These are phyloP conservation scores for Lerista edwardsae DNA, from an alignment of 2,797 vertebrate genomes.

Conservation along the genomic window DNA sequence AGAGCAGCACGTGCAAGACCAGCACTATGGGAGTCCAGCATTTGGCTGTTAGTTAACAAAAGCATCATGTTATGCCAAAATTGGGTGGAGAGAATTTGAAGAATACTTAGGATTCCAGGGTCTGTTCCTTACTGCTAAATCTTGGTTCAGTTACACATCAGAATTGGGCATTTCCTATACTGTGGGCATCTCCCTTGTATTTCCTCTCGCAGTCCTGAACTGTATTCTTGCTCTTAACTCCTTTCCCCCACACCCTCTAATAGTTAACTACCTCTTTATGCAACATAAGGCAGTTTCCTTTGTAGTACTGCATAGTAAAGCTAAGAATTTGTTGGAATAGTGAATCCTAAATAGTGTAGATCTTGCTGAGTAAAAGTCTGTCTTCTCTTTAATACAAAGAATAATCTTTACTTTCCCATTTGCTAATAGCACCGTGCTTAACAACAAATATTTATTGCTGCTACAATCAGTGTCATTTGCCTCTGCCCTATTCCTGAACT, in stretches of 20 bases:
- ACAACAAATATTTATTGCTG: conserved; percentile 6
- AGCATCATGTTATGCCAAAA: background rate
- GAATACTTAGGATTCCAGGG: background rate
- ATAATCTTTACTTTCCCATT: conserved; percentile 7
- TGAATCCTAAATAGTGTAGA: conserved; percentile 30
- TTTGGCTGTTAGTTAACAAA: background rate
- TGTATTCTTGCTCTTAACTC: background rate
- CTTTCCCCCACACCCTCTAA: background rate
- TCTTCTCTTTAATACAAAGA: conserved; percentile 10
- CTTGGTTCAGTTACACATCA: background rate
- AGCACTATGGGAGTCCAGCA: no score
- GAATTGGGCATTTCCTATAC: background rate
- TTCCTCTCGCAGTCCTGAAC: background rate
- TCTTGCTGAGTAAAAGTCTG: conserved; percentile 25
- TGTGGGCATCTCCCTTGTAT: background rate
- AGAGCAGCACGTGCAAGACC: no score
- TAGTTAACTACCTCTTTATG: background rate
- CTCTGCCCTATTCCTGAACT: background rate
- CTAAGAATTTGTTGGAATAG: conserved; percentile 13
- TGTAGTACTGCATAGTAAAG: background rate
- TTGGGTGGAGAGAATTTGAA: background rate
- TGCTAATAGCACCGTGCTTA: conserved; percentile 14
- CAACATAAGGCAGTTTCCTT: conserved; percentile 9
- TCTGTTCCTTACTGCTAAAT: background rate
- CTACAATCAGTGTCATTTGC: background rate